Evolutionary conservation across 2,888 invertebrate species (phyloP).

Genomic region (Orgyia antiqua): DNA sequence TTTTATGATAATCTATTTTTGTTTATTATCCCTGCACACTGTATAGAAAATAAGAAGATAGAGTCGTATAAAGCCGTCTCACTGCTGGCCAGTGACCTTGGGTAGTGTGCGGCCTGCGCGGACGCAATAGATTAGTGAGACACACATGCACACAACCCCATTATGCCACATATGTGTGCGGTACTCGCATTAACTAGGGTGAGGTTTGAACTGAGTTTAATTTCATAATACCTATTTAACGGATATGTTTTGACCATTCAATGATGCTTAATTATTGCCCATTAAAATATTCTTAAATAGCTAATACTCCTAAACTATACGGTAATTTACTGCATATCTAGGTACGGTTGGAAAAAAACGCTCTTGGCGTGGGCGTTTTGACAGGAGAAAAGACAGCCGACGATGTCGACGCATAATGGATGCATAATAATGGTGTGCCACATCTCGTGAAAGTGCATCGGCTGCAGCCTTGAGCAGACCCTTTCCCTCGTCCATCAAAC

Average conservation of each 20-base stretch:
- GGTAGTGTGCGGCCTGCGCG: conserved; percentile 50
- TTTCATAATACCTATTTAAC: too few relatives aligned
- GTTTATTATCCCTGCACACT: too few relatives aligned
- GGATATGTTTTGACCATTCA: too few relatives aligned
- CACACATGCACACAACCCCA: conserved; percentile 34
- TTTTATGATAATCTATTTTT: too few relatives aligned
- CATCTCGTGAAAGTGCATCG: conserved; percentile 73
- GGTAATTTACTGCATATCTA: conserved; percentile 26
- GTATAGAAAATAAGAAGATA: background rate
- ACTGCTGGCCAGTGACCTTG: conserved; percentile 65
- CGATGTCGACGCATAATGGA: conserved; percentile 57
- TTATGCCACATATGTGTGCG: conserved; percentile 22
- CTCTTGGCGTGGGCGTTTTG: conserved; percentile 47
- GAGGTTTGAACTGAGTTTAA: conserved; percentile 12
- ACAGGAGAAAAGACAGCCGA: conserved; percentile 47
- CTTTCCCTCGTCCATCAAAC: conserved; percentile 76
- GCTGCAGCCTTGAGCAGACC: conserved; percentile 63
- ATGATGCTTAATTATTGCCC: too few relatives aligned
- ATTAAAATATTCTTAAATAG: too few relatives aligned
- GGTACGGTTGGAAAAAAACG: conserved; percentile 31
- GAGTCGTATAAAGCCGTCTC: background rate
- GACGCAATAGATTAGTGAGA: conserved; percentile 57
- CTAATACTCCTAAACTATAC: conserved; percentile 1
- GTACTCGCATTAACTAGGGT: conserved; percentile 23
- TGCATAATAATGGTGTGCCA: conserved; percentile 62